Evolutionary conservation across 1,140 invertebrate genomes (phyloP).

Genomic region (Formica exsecta): DNA sequence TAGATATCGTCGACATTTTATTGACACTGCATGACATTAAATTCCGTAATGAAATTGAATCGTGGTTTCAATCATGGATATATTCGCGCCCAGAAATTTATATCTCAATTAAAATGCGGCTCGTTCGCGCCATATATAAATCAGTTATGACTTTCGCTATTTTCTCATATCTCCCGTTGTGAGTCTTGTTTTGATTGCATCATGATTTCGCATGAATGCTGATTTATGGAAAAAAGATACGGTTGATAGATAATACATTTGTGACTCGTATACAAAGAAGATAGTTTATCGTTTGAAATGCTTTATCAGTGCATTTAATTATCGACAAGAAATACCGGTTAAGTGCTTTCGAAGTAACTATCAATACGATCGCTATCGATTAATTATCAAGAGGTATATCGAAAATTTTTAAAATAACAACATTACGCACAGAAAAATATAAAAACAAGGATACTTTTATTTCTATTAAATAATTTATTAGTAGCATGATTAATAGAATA

Average conservation of each 20-base stretch:
- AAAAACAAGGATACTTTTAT: not conserved
- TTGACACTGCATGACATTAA: constrained; percentile 25
- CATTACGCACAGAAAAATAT: not conserved
- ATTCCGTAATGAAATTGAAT: constrained; percentile 65
- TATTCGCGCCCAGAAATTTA: constrained; percentile 60
- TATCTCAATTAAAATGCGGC: constrained; percentile 66
- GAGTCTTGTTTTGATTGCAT: not conserved
- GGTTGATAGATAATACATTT: not conserved
- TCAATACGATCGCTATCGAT: constrained; percentile 6
- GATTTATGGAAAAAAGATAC: constrained; percentile 13
- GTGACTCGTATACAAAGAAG: not conserved
- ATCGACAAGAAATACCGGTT: not conserved
- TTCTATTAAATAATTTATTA: not conserved
- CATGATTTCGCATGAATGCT: not conserved
- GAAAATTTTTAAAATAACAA: constrained; percentile 18
- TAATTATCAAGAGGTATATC: not conserved
- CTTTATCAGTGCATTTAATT: constrained; percentile 17
- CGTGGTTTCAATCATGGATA: constrained; percentile 29
- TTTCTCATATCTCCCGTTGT: constrained; percentile 18
- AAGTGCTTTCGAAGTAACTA: constrained; percentile 7
- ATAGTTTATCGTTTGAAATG: constrained; percentile 24
- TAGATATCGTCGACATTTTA: constrained; percentile 43
- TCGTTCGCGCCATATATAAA: constrained; percentile 25
- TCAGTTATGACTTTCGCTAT: constrained; percentile 27
- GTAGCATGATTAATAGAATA: not conserved